Conservation (phyloP, 2,113 vertebrate species). For the Mormyrus lacerda region DNA sequence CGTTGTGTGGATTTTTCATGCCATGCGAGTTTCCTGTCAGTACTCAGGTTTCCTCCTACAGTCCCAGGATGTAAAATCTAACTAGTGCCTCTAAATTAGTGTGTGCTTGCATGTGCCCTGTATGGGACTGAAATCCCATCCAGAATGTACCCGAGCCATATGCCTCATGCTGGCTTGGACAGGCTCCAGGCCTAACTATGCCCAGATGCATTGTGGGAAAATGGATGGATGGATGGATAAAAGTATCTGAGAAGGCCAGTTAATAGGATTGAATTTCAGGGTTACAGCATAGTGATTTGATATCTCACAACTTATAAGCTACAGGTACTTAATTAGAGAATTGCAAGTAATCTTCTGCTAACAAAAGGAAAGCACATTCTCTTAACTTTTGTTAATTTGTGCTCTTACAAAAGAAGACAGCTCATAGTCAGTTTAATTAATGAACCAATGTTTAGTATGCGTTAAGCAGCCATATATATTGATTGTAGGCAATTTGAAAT, state of each 20-base stretch:
- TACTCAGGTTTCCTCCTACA: not conserved
- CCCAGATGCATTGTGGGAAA: not conserved
- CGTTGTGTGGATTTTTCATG: not conserved
- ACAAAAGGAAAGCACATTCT: not conserved
- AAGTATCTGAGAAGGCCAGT: not conserved
- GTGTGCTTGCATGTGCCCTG: not conserved
- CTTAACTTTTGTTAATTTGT: not conserved
- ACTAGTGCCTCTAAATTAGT: not conserved
- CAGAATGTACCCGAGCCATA: not conserved
- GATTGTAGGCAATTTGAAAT: not conserved
- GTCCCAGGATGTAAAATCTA: not conserved
- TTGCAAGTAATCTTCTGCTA: not conserved
- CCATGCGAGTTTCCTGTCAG: not conserved
- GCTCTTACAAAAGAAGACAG: not conserved
- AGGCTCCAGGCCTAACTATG: not conserved
- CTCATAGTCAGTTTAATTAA: not conserved
- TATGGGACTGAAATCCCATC: not conserved
- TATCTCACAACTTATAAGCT: not conserved
- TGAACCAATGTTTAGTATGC: not conserved
- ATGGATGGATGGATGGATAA: not conserved
- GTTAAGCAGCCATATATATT: not conserved
- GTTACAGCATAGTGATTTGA: not conserved
- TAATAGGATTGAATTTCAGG: not conserved
- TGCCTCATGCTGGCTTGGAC: not conserved
- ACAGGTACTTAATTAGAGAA: not conserved